Base-by-base conservation (phyloP, 1,140 invertebrate genomes). In the Palaemon carinicauda region DNA sequence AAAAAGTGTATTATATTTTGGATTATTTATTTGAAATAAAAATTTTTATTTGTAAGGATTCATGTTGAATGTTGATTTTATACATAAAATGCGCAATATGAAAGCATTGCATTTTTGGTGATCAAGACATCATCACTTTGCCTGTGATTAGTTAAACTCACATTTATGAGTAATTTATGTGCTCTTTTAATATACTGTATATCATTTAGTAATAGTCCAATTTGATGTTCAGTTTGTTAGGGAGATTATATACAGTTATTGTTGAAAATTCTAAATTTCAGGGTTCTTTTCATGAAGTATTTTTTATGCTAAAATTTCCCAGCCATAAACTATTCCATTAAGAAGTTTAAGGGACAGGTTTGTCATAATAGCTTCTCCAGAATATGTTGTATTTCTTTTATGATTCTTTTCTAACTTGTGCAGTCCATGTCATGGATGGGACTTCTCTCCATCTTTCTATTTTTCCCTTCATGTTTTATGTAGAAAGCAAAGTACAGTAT, bases 61-160 rank as follows among this genome's bases (percentile, higher is more conserved):
- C 24, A 27, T 31, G 65, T 69, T 24, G 65, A 69, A 29, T 82
- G 74, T 52, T 52, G n/a, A 27, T 52, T 79, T 79, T 53, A 79
- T 79, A 53, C 27, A 52, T 51, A 82, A n/a, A 24, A 51, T 27
- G 74, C 19, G 51, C n/a, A 56, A 80, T 80, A 31, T 54, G 56
- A 31, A 80, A 60, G 54, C 54, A 80, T 86, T 53, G 84, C 84
- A 86, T 86, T 86, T 74, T 41, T 41, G 41, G 41, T 41, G 41
- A 41, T 41, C 41, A 41, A 41, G 41, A 9, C 41, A 41, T 41
- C 77, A 80, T 86, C 84, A 80, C 84, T 86, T 80, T 86, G 84
- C 84, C 84, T 86, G 84, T 86, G 84, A 86, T 86, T 86, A 86
- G 84, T 86, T 86, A 86, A 53, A 73, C 71, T 77, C 82, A 86